Conservation (phyloP, 2,113 vertebrate species). For the Taxidea taxus region DNA sequence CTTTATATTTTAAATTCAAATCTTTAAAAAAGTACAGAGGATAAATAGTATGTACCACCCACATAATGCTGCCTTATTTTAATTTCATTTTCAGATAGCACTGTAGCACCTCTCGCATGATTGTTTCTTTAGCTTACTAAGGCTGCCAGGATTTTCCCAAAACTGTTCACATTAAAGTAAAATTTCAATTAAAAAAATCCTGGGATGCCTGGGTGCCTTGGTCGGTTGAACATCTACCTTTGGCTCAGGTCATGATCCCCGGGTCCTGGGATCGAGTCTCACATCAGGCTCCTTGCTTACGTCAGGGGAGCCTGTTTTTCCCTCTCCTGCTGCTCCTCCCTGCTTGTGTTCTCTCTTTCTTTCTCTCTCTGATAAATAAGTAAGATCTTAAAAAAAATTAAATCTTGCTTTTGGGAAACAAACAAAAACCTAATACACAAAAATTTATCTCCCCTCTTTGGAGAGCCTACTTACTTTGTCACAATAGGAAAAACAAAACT, state of each 20-base stretch:
- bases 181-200: not conserved
- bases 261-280: too few relatives aligned
- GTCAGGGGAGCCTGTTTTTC: too few relatives aligned
- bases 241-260: too few relatives aligned
- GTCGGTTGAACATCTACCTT: too few relatives aligned
- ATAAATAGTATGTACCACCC: not conserved
- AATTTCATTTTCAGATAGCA: not conserved
- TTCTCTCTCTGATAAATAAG: too few relatives aligned
- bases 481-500: not conserved
- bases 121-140: not conserved
- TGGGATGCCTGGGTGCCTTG: too few relatives aligned
- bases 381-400: not conserved
- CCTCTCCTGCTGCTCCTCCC: too few relatives aligned
- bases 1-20: constrained; percentile 31
- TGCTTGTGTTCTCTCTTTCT: too few relatives aligned
- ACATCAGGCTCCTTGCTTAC: too few relatives aligned
- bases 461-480: constrained; percentile 7
- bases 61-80: not conserved
- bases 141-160: not conserved
- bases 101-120: not conserved
- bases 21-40: not conserved
- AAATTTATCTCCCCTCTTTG: not conserved
- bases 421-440: not conserved
- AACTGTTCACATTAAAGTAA: not conserved
- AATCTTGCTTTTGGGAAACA: constrained; percentile 24